A percentile compares a stretch with the other conserved stretches of the same genome.
These are phyloP conservation scores for Cettia cetti DNA, from an alignment of 2,113 vertebrate genomes.

Conservation along the genomic window DNA sequence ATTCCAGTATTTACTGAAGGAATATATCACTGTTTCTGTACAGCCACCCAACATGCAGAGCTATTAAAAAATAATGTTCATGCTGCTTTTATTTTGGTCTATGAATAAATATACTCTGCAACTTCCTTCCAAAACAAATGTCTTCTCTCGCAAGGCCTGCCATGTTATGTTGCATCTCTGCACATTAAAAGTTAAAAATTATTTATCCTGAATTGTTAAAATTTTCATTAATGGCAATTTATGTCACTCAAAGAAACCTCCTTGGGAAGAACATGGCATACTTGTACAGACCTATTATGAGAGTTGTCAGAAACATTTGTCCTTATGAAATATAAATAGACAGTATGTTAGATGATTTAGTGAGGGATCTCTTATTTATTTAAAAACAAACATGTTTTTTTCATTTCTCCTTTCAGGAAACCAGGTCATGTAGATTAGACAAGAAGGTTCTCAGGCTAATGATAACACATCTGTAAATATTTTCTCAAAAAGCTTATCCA, in stretches of 20 bases:
- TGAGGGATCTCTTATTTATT: slow-evolving; percentile 80
- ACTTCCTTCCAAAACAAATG: slow-evolving; percentile 77
- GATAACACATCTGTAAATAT: slow-evolving; percentile 21
- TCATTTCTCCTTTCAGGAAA: slow-evolving; percentile 67
- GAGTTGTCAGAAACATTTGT: slow-evolving; percentile 92
- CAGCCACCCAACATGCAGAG: slow-evolving; percentile 38
- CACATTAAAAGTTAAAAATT: slow-evolving; percentile 90
- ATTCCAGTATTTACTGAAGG: slow-evolving; percentile 58
- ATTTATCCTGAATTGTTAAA: slow-evolving; percentile 89
- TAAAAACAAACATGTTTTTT: slow-evolving; percentile 74
- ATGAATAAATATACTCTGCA: slow-evolving; percentile 63
- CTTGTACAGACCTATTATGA: slow-evolving; percentile 89
- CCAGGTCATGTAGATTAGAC: slow-evolving; percentile 56
- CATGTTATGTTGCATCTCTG: slow-evolving; percentile 62
- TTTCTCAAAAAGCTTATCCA: neutral
- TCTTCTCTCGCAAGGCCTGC: slow-evolving; percentile 71
- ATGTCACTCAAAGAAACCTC: slow-evolving; percentile 82
- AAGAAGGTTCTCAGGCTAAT: slow-evolving; percentile 30
- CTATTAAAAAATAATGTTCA: slow-evolving; percentile 69
- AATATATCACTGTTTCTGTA: slow-evolving; percentile 48
- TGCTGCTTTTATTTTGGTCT: slow-evolving; percentile 63
- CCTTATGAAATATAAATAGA: slow-evolving; percentile 92
- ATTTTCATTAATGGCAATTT: slow-evolving; percentile 91
- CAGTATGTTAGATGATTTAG: slow-evolving; percentile 75
- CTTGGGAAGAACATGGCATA: slow-evolving; percentile 79